These are phyloP conservation scores for Nebria salina DNA, from an alignment of 2,888 invertebrate genomes.

Conservation along the genomic window DNA sequence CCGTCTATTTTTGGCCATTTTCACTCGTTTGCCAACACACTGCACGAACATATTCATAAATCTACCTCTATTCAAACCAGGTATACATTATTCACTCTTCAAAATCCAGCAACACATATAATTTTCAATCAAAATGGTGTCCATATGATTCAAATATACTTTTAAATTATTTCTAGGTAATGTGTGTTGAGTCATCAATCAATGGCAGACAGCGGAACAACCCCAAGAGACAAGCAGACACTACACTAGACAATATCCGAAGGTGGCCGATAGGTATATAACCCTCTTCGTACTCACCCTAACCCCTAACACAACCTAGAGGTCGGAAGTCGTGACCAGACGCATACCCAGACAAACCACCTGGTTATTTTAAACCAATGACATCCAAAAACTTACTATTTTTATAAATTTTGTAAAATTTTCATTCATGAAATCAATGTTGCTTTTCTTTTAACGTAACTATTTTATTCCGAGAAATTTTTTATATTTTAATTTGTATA, in stretches of 20 bases:
- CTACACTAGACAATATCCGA: neutral
- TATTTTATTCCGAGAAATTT: too few species aligned
- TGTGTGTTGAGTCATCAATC: neutral
- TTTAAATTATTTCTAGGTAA: too few species aligned
- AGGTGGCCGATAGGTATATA: neutral
- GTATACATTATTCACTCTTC: neutral
- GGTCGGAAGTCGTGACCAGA: conserved; percentile 1
- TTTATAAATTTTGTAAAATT: too few species aligned
- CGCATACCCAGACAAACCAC: neutral
- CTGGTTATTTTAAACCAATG: neutral
- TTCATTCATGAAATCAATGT: too few species aligned
- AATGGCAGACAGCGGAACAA: neutral
- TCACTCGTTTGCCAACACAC: conserved; percentile 10
- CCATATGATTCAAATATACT: too few species aligned
- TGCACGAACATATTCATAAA: conserved; percentile 9
- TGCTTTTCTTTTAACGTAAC: too few species aligned
- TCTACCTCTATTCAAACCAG: neutral
- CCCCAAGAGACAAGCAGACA: neutral
- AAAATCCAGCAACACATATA: too few species aligned
- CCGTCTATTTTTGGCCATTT: conserved; percentile 18
- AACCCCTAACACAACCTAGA: neutral
- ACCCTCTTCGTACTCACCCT: neutral
- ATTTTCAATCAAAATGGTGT: too few species aligned
- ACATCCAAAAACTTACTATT: neutral
- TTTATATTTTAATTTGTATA: too few species aligned